Conservation (phyloP, 2,797 vertebrate species). For the Notolepis coatsorum region DNA sequence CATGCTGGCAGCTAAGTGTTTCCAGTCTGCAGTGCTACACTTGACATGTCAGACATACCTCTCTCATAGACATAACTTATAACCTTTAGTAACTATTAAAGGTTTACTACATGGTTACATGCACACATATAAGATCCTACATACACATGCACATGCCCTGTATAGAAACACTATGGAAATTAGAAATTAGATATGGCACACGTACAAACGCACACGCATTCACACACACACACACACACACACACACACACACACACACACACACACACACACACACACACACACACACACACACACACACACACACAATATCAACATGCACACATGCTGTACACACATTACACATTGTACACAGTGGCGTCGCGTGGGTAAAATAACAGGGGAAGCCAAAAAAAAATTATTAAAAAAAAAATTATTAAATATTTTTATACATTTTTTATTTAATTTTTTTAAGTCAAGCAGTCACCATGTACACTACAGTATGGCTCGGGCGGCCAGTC, state of each 20-base stretch:
- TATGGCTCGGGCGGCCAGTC: no score
- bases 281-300: background rate
- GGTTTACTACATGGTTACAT: background rate
- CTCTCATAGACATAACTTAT: background rate
- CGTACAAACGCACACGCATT: background rate
- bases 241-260: background rate
- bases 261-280: background rate
- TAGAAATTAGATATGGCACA: no score
- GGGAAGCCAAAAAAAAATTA: no score
- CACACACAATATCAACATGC: constrained; percentile 1
- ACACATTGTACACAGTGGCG: no score
- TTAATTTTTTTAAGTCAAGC: no score
- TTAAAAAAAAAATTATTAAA: no score
- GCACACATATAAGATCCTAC: background rate
- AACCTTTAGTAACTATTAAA: constrained; percentile 28
- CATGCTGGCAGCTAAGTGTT: constrained; percentile 45
- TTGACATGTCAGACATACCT: constrained; percentile 27
- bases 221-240: background rate
- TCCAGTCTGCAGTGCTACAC: constrained; percentile 34
- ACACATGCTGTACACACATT: background rate
- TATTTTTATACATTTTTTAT: no score
- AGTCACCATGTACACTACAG: no score
- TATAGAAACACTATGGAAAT: no score
- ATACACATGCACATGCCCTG: constrained; percentile 6
- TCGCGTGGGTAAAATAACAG: no score